These are phyloP conservation scores for Pseudopleuronectes americanus DNA, from an alignment of 2,797 vertebrate species.

Conservation along the genomic window DNA sequence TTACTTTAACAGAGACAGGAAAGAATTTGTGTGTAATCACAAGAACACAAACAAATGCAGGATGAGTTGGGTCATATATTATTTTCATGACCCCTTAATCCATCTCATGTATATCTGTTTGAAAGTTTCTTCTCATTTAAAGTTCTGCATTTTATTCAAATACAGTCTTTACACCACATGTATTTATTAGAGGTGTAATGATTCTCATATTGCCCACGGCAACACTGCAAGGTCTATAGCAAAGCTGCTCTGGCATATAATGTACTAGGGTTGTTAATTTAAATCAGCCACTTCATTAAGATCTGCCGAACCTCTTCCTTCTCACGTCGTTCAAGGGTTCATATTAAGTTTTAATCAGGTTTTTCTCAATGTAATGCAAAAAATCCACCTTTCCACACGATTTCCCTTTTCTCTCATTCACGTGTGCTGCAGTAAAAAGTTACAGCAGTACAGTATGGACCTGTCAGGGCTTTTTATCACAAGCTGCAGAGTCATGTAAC, in stretches of 20 bases:
- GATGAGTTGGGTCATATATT: neutral
- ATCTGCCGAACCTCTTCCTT: slow-evolving; percentile 4
- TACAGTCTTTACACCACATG: neutral
- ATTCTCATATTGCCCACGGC: neutral
- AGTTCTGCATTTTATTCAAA: neutral
- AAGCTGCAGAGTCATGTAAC: neutral
- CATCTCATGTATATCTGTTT: neutral
- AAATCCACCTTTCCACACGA: neutral
- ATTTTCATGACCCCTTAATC: neutral
- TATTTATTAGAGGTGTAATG: neutral
- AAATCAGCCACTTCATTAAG: slow-evolving; percentile 3
- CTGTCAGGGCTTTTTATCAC: neutral
- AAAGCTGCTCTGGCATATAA: slow-evolving; percentile 2
- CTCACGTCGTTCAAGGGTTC: slow-evolving; percentile 6
- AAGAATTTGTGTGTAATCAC: neutral
- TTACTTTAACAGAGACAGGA: too few species aligned
- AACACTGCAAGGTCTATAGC: neutral
- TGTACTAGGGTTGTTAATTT: slow-evolving; percentile 1
- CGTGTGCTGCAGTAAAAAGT: neutral
- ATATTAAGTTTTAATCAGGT: neutral
- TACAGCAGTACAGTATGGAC: neutral
- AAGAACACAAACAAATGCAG: neutral
- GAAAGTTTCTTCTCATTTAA: neutral
- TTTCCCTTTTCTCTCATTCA: neutral
- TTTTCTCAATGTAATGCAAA: slow-evolving; percentile 14